A percentile compares a stretch with the other conserved stretches of the same genome.
These are phyloP conservation scores for Eupeodes corollae DNA, from an alignment of 1,140 invertebrate genomes.

Conservation along the genomic window DNA sequence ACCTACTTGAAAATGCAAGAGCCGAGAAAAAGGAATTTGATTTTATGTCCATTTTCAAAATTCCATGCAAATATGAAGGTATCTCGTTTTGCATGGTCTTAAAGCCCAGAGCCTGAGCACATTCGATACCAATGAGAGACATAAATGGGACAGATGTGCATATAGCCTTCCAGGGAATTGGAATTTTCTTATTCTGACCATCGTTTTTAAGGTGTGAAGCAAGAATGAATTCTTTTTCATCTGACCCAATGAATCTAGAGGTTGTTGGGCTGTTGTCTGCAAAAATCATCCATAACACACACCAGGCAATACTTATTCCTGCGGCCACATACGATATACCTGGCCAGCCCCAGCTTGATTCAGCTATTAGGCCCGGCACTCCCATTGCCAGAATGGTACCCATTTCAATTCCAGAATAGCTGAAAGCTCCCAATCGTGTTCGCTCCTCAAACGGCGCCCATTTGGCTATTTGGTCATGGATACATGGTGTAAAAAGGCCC, in stretches of 20 bases:
- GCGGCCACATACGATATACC: conserved; percentile 58
- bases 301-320: conserved; percentile 43
- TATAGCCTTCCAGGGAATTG: too few species aligned
- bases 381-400: conserved; percentile 60
- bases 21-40: conserved; percentile 39
- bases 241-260: too few species aligned
- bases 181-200: too few species aligned
- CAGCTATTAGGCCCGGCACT: conserved; percentile 49
- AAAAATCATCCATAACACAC: too few species aligned
- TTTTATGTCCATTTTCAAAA: conserved; percentile 64
- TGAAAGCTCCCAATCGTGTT: conserved; percentile 40
- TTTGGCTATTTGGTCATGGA: conserved; percentile 48
- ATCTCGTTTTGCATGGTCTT: conserved; percentile 84
- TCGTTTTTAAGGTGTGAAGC: too few species aligned
- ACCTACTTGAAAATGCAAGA: too few species aligned
- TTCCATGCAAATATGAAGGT: conserved; percentile 72
- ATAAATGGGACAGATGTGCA: conserved; percentile 57
- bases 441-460: conserved; percentile 41
- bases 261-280: too few species aligned
- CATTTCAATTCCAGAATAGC: conserved; percentile 50
- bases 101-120: conserved; percentile 75
- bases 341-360: conserved; percentile 53
- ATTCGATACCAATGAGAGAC: conserved; percentile 52
- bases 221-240: too few species aligned
- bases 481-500: conserved; percentile 60